Conservation (phyloP, 1,140 invertebrate species). For the Hycleus phaleratus region DNA sequence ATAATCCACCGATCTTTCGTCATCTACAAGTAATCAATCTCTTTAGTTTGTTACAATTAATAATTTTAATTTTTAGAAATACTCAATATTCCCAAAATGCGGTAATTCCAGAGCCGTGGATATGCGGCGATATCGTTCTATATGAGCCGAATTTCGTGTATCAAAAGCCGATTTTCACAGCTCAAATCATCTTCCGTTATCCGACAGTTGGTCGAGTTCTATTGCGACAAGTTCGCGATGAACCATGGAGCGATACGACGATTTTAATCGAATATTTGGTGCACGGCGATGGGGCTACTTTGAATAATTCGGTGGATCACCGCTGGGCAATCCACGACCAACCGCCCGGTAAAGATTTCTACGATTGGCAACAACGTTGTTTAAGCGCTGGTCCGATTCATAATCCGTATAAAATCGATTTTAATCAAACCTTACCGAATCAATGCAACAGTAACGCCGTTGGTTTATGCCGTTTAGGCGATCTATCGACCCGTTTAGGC, state of each 20-base stretch:
- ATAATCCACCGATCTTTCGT: constrained; percentile 76
- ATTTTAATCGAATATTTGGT: constrained; percentile 70
- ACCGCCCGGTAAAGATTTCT: constrained; percentile 74
- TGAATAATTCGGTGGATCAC: constrained; percentile 72
- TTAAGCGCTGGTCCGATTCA: constrained; percentile 69
- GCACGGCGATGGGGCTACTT: constrained; percentile 75
- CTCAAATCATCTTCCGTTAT: constrained; percentile 70
- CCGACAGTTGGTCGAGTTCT: constrained; percentile 81
- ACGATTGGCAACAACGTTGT: constrained; percentile 82
- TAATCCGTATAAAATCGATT: constrained; percentile 67
- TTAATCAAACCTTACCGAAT: constrained; percentile 39
- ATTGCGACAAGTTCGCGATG: constrained; percentile 68
- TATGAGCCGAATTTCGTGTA: constrained; percentile 59
- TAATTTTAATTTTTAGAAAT: constrained; percentile 22
- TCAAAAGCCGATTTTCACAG: constrained; percentile 63
- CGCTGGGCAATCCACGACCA: constrained; percentile 58
- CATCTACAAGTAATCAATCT: constrained; percentile 59
- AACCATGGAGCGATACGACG: constrained; percentile 75
- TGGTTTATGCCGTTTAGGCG: constrained; percentile 59
- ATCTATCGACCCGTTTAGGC: constrained; percentile 60
- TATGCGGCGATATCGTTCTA: constrained; percentile 57
- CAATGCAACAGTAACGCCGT: constrained; percentile 48
- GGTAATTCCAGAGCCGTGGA: constrained; percentile 50
- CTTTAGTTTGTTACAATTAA: constrained; percentile 3
- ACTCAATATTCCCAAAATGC: constrained; percentile 28